Evolutionary conservation across 1,140 invertebrate species (phyloP).

Genomic region (Maniola jurtina): DNA sequence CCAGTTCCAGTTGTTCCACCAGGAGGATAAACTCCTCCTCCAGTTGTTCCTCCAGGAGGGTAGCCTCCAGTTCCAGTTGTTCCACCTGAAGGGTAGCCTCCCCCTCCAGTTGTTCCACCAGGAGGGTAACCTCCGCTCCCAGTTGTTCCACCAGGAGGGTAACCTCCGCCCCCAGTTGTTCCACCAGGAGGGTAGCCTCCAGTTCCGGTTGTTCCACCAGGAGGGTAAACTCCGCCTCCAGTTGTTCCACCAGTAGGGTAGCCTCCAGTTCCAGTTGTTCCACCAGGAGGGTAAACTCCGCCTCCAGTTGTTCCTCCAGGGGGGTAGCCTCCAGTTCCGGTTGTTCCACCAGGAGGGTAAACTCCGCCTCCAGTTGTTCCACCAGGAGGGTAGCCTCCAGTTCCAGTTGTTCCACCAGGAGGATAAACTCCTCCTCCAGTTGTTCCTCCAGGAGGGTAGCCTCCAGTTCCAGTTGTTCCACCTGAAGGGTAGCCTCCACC

Average conservation of each 20-base stretch:
- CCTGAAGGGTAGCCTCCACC: conserved; percentile 6
- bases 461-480: neutral
- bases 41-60: neutral
- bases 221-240: conserved; percentile 17
- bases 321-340: conserved; percentile 7
- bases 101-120: conserved; percentile 2
- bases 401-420: conserved; percentile 4
- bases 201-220: conserved; percentile 12
- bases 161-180: neutral
- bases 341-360: conserved; percentile 4
- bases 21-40: neutral
- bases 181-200: neutral
- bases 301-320: neutral
- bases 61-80: neutral
- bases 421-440: conserved; percentile 12
- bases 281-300: neutral
- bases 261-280: conserved; percentile 4
- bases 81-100: conserved; percentile 4
- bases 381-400: conserved; percentile 22
- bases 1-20: neutral
- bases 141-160: neutral
- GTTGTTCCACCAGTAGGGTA: conserved; percentile 9
- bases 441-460: conserved; percentile 5
- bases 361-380: conserved; percentile 8
- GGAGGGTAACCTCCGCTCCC: neutral